Evolutionary conservation across 92 coral and sea anemone genomes (phyloP).

Genomic region (Porites divaricata): DNA sequence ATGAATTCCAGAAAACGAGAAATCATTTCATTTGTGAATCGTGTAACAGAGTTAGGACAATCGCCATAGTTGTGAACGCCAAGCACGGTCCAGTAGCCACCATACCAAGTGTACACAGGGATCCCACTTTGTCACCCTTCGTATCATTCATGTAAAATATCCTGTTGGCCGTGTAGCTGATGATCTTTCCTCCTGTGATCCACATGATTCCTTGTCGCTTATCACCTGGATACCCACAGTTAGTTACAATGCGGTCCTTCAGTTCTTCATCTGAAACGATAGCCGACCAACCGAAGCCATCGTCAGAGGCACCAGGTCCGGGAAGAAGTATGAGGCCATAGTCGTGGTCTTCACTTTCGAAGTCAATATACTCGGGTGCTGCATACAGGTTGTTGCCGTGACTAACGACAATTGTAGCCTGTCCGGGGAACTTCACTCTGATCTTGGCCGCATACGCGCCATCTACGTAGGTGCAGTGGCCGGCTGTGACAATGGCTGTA

Average conservation of each 20-base stretch:
- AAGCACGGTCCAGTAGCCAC: conserved; percentile 55
- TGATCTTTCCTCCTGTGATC: conserved; percentile 30
- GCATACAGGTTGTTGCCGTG: conserved; percentile 7
- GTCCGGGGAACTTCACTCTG: conserved; percentile 32
- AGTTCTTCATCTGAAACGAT: conserved; percentile 30
- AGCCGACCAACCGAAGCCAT: conserved; percentile 55
- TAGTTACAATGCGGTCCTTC: conserved; percentile 32
- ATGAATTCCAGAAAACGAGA: conserved; percentile 45
- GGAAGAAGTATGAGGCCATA: conserved; percentile 43
- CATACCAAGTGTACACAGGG: conserved; percentile 61
- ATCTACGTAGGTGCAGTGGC: conserved; percentile 13
- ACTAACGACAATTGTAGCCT: conserved; percentile 2
- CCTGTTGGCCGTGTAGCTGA: conserved; percentile 13
- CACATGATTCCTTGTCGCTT: conserved; percentile 24
- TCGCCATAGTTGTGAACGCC: conserved; percentile 37
- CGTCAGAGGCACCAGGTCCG: conserved; percentile 9
- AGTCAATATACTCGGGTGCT: conserved; percentile 4
- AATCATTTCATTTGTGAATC: conserved; percentile 47
- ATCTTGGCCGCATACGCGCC: conserved; percentile 28
- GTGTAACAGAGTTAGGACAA: conserved; percentile 53
- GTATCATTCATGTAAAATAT: conserved; percentile 54
- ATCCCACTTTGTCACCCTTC: conserved; percentile 45
- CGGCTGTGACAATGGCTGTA: conserved; percentile 49
- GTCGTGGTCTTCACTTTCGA: conserved; percentile 16
- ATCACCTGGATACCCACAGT: conserved; percentile 59